Base-by-base conservation (phyloP, 2,797 vertebrate species). In the Sebastes nivosus region DNA sequence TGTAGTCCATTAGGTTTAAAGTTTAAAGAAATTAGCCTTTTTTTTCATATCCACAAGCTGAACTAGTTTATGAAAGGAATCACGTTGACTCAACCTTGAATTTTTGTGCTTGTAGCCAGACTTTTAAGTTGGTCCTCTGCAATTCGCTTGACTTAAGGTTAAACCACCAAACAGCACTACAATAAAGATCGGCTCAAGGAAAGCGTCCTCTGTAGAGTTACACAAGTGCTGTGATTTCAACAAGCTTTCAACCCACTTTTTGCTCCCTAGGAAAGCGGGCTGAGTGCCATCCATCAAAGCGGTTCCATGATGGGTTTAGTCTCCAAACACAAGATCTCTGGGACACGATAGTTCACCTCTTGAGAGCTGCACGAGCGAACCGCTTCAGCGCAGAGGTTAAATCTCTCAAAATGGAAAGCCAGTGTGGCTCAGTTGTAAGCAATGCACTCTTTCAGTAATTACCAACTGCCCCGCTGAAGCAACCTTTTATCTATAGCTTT, bases 1-100 rank as follows among this genome's bases (percentile, higher is more conserved):
- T 80, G 54, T 55, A 67, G 78, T 81, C 84, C 81, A 84, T 88
- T 75, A 83, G 36, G 22, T 87, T 85, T 87, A 78, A 84, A 84
- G 52, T 85, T 64, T 65, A 72, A 74, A 79, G 25, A 85, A 87
- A 87, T 82, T 0, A 42, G 58, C 79, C 83, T 66, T 58, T 12
- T 84, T 66, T 75, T 58, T 32, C 66, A 78, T 22, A 59, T 67
- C 59, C 22, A 66, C 14, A 13, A 36, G 25, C 58, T 67, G 52
- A 82, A 57, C 1, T 3, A 7, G 67, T 80, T 84, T 55, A 79
- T 77, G 75, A 86, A 82, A 79, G 66, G n/a, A 71, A 77, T 82
- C 38, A 1, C 52, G 18, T 75, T 10, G 58, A 74, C 60, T 72
- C 63, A 10, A 76, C 11, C 67, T 73, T 24, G 8, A 38, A 61